Base-by-base conservation (phyloP, 2,888 invertebrate genomes). In the Ypsolopha sequella region DNA sequence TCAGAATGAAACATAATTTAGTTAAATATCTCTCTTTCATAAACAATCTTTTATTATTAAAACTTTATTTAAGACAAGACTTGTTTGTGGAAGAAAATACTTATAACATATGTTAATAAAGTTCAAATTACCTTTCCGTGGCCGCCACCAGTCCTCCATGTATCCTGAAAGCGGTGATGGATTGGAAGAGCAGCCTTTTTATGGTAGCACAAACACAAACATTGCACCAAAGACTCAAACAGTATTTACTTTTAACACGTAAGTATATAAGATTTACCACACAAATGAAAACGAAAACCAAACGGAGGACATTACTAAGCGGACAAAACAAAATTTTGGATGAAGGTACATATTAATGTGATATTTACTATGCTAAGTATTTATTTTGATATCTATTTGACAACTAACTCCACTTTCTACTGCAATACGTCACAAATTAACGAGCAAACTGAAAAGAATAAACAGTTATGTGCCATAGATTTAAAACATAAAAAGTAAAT, bases 121-220 rank as follows among this genome's bases (percentile, higher is more conserved):
- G 39, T 48, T 24, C n/a, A 41, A 41, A 89, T 91, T 93, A 96
- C 96, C 96, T 96, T 96, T 96, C 82, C 96, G 92, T 82, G 96
- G 96, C 90, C 95, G 93, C 95, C 95, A 96, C 96, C 96, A 96
- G 91, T 96, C 95, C 93, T 96, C 96, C 94, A 95, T 95, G 93
- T 95, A 96, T 92, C 95, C 95, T 96, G 94, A 93, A 93, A 95
- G 93, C 88, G 92, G 92, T 89, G 94, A 93, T 91, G 95, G 94
- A 91, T 90, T 90, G 90, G 90, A 90, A 90, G 90, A 90, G 80
- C 85, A 81, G 87, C 87, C 87, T 87, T 87, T 80, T 82, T 87
- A 85, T 80, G 86, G 85, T 84, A 87, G 87, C 87, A 87, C 87
- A 82, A 87, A 87, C 85, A 87, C 82, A 87, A 81, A 85, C 78